Percentiles rank a stretch among this genome's conserved stretches.
phyloP scores from a whole-genome alignment of 2,888 invertebrate species.

The Drosophila subsilvestris region DNA sequence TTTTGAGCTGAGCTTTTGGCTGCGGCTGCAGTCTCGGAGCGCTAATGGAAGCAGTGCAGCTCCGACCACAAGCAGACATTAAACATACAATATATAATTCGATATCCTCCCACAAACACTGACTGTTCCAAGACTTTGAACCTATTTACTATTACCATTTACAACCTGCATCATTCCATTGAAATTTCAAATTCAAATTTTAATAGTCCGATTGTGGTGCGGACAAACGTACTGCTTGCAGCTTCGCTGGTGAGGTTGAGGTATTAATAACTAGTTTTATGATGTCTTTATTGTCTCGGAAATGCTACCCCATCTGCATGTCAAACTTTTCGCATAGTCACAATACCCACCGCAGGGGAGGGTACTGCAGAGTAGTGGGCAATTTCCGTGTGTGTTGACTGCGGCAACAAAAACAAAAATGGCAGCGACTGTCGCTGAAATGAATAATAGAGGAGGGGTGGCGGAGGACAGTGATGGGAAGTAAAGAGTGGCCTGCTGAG shows the following conservation, averaged over 20 bases:
- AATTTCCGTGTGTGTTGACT: constrained; percentile 64
- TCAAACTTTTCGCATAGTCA: not conserved
- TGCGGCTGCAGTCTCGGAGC: too few species aligned
- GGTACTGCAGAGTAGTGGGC: constrained; percentile 57
- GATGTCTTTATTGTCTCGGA: not conserved
- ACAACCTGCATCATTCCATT: not conserved
- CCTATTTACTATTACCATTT: too few species aligned
- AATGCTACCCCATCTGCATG: not conserved
- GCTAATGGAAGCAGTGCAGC: too few species aligned
- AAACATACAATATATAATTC: too few species aligned
- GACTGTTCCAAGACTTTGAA: too few species aligned
- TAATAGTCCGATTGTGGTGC: too few species aligned
- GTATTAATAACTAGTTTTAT: not conserved
- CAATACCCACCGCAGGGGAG: constrained; percentile 13
- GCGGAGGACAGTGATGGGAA: not conserved
- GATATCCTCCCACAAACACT: too few species aligned
- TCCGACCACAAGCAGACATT: too few species aligned
- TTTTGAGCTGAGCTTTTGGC: too few species aligned
- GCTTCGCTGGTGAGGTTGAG: not conserved
- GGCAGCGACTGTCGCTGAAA: constrained; percentile 76
- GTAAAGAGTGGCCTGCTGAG: constrained; percentile 14
- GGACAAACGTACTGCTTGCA: too few species aligned
- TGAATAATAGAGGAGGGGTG: constrained; percentile 58
- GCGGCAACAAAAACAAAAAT: constrained; percentile 48
- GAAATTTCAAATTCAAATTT: too few species aligned